phyloP scores from a whole-genome alignment of 92 coral and sea anemone genomes.

The Umimayanthus chanpuru region DNA sequence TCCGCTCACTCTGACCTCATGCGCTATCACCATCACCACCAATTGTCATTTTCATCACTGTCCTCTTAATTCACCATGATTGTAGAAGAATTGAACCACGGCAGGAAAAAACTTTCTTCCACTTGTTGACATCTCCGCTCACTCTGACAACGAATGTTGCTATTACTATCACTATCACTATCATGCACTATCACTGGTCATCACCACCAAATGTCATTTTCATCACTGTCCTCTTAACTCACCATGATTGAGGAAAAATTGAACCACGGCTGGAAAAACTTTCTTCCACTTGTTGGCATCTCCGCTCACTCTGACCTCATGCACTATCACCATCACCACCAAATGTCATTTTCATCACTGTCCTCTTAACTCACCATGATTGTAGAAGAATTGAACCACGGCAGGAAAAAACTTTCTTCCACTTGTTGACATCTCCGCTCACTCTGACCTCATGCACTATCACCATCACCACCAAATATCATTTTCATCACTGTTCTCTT shows the following conservation, averaged over 20 bases:
- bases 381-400: slow-evolving; percentile 83
- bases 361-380: slow-evolving; percentile 72
- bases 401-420: slow-evolving; percentile 86
- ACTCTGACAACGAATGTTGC: not conserved
- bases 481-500: no score
- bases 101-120: no score
- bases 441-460: slow-evolving; percentile 55
- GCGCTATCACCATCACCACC: no score
- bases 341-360: not conserved
- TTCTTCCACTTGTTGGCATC: not conserved
- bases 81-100: no score
- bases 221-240: no score
- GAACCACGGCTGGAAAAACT: not conserved
- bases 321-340: not conserved
- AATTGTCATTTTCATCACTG: no score
- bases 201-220: not conserved
- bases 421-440: slow-evolving; percentile 67
- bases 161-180: not conserved
- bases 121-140: no score
- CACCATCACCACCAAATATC: no score
- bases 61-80: no score
- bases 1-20: no score
- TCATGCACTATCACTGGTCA: not conserved
- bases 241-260: no score
- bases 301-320: not conserved